These are phyloP conservation scores for Corynorhinus townsendii DNA, from an alignment of 2,113 vertebrate species.

Conservation along the genomic window DNA sequence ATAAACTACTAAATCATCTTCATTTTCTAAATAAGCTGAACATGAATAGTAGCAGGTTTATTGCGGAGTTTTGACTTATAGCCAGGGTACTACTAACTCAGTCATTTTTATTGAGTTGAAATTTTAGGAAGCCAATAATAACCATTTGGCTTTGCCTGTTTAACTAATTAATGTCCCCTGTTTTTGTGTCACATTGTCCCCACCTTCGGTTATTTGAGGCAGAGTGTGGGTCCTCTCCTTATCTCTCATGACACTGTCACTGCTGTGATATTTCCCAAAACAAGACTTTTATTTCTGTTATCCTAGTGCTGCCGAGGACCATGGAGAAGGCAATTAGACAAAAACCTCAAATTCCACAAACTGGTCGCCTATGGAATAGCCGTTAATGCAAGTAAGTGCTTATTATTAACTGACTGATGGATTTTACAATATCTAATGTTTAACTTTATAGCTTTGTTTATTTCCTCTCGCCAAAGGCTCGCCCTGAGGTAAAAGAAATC, in stretches of 20 bases:
- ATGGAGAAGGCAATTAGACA: conserved; percentile 83
- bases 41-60: neutral
- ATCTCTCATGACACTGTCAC: neutral
- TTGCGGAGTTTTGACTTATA: neutral
- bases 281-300: conserved; percentile 45
- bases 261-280: neutral
- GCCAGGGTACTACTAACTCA: neutral
- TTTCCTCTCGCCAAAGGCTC: neutral
- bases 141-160: neutral
- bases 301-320: conserved; percentile 79
- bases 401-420: neutral
- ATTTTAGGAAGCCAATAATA: neutral
- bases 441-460: neutral
- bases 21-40: neutral
- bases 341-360: conserved; percentile 85
- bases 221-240: neutral
- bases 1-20: neutral
- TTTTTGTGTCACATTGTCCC: neutral
- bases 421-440: neutral
- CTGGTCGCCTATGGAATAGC: conserved; percentile 83
- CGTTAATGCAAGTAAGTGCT: conserved; percentile 81
- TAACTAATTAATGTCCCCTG: neutral
- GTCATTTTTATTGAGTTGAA: neutral
- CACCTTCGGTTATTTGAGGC: neutral
- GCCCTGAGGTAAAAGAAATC: neutral